phyloP scores from a whole-genome alignment of 1,140 invertebrate species.

The Anoplophora glabripennis region DNA sequence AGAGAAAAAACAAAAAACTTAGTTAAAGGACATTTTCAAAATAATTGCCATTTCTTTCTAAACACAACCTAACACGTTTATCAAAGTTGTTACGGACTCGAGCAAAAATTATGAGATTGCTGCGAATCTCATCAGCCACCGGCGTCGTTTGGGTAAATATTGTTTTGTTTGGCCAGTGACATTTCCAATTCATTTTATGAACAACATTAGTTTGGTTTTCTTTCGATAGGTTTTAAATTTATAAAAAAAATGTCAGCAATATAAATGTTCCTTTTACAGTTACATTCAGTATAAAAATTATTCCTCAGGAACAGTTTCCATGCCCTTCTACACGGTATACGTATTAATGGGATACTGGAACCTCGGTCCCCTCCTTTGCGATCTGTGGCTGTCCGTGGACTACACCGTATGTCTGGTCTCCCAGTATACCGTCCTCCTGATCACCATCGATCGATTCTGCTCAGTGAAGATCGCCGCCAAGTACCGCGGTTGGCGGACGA shows the following conservation, averaged over 20 bases:
- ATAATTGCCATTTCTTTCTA: no score
- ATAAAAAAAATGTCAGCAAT: no score
- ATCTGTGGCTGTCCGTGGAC: constrained; percentile 98
- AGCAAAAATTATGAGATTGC: background rate
- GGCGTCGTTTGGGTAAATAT: background rate
- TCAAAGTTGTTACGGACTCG: no score
- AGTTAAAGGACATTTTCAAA: no score
- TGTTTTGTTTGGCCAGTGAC: no score
- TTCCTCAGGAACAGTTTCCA: constrained; percentile 83
- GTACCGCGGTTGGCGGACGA: constrained; percentile 95
- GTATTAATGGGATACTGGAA: constrained; percentile 96
- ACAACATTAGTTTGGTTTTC: no score
- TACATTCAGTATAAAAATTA: no score
- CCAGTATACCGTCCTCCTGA: constrained; percentile 97
- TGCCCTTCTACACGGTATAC: constrained; percentile 97
- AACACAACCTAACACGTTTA: no score
- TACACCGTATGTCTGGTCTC: constrained; percentile 99
- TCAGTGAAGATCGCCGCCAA: constrained; percentile 98
- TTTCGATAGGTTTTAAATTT: no score
- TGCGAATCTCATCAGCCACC: background rate
- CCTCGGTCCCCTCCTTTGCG: constrained; percentile 92
- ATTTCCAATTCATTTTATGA: no score
- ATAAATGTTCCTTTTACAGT: no score
- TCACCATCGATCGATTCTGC: constrained; percentile 98
- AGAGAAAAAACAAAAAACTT: no score